Evolutionary conservation across 1,140 invertebrate genomes (phyloP), one percentile per base, ranked within the genome.

Genomic region (Listronotus bonariensis): DNA sequence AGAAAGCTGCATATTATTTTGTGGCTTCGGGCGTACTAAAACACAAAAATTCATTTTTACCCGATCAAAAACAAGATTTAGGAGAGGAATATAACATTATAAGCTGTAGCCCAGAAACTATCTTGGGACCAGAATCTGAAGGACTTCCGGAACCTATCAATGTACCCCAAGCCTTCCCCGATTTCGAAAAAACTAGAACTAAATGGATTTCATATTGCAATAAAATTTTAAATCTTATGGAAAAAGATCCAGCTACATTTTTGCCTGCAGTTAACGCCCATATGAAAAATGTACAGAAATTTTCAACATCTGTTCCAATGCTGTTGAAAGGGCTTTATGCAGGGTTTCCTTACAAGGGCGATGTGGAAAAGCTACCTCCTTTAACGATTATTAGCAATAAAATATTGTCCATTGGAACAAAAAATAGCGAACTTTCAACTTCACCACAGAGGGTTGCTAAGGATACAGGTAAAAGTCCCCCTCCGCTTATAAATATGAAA

Each of bases 211-310:
- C 48, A 10, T 52, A 61, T 32, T 51, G 46, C 12, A 61, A 61
- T 34, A 31, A 52, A 52, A 46, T 61, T 15, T 5, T 52, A 14
- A 20, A 61, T 11, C 15, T 31, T 9, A 51, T 61, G 36, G 46
- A 61, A 43, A 61, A 52, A 14, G 58, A 61, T 61, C 58, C 58
- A 8, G 58, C 9, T 10, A 51, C 52, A 26, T 61, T 61, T 52
- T 11, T 52, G 11, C 58, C 58, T 0, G 58, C 58, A 7, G 17
- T 61, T 9, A 61, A 61, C 17, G 41, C 48, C 3, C 58, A 61
- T 20, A 26, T 61, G 14, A 15, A 61, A 38, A 61, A 61, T 41
- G 42, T 61, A 11, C 10, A 61, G 12, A 61, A 53, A 40, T 61
- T 51, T 32, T 38, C 58, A 14, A 40, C 46, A 0, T 61, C 58